Evolutionary conservation across 2,888 invertebrate species (phyloP).

Genomic region (Cetonia aurata): DNA sequence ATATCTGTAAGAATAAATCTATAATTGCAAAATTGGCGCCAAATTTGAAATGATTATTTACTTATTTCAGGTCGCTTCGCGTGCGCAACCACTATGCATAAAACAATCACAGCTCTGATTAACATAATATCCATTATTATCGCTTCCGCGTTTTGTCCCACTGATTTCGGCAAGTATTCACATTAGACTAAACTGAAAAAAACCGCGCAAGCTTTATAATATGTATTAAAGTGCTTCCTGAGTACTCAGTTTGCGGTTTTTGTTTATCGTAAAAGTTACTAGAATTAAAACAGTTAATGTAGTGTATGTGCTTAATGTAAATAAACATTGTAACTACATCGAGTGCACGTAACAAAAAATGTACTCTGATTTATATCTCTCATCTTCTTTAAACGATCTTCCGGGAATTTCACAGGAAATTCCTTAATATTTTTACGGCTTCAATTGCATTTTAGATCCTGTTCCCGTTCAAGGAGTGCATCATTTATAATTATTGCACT

Average conservation of each 20-base stretch:
- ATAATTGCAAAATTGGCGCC: constrained; percentile 1
- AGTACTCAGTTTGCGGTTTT: constrained; percentile 31
- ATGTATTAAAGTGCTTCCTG: constrained; percentile 31
- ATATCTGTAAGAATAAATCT: constrained; percentile 24
- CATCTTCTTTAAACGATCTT: too few species aligned
- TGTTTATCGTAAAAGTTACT: constrained; percentile 31
- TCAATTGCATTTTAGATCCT: too few species aligned
- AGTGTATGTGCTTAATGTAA: neutral
- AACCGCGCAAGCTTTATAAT: constrained; percentile 27
- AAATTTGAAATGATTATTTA: constrained; percentile 9
- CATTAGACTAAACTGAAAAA: constrained; percentile 26
- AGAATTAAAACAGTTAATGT: constrained; percentile 21
- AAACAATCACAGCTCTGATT: constrained; percentile 5
- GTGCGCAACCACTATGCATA: constrained; percentile 21
- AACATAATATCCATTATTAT: constrained; percentile 22
- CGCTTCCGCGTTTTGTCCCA: constrained; percentile 3
- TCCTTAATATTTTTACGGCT: too few species aligned
- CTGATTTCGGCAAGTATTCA: constrained; percentile 21
- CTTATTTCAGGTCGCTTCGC: constrained; percentile 29
- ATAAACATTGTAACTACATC: too few species aligned
- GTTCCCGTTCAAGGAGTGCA: too few species aligned
- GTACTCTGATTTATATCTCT: too few species aligned
- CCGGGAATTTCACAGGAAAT: too few species aligned
- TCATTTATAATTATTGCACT: too few species aligned
- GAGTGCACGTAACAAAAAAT: too few species aligned